Evolutionary conservation across 2,888 invertebrate species (phyloP), one percentile per base, ranked within the genome.

Genomic region (Apocheima hispidaria): DNA sequence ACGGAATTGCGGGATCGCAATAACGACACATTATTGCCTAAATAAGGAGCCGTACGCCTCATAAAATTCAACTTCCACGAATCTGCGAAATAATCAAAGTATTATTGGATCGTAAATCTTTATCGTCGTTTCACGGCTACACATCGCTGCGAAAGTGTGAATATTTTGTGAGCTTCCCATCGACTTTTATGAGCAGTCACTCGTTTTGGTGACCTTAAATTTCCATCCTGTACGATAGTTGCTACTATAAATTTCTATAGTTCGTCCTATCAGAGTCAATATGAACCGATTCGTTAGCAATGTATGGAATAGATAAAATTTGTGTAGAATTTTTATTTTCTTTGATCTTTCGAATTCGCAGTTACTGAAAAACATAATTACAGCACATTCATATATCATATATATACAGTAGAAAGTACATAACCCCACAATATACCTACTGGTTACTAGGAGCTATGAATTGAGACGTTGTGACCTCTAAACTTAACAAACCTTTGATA

Each of bases 21-120:
- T 83, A 82, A 78, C 75, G 73, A 73, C 75, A 81, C 80, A 85
- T 88, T 86, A 88, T 87, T 86, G 77, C 84, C 82, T 81, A 84
- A 88, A 86, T 88, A 87, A 86, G 84, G 78, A 84, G 79, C 82
- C 80, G 82, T 82, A 80, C 82, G 83, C 79, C 79, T 81, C 87
- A 83, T 90, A 90, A 90, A 90, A 83, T 78, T 84, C 83, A 82
- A 88, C 83, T 86, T 86, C 82, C 83, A 80, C 77, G 85, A 90
- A 90, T 88, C 88, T 87, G 83, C 84, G 86, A 87, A 84, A 88
- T 89, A 87, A 88, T 88, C 88, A 88, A 87, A 89, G 87, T 86
- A 86, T 90, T 89, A 90, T 90, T 86, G 87, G 80, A 79, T 77
- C 79, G 84, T 90, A 90, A 90, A 89, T 90, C 88, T 88, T 87